Evolutionary conservation across 1,140 invertebrate genomes (phyloP).

Genomic region (Thaumatotibia leucotreta): DNA sequence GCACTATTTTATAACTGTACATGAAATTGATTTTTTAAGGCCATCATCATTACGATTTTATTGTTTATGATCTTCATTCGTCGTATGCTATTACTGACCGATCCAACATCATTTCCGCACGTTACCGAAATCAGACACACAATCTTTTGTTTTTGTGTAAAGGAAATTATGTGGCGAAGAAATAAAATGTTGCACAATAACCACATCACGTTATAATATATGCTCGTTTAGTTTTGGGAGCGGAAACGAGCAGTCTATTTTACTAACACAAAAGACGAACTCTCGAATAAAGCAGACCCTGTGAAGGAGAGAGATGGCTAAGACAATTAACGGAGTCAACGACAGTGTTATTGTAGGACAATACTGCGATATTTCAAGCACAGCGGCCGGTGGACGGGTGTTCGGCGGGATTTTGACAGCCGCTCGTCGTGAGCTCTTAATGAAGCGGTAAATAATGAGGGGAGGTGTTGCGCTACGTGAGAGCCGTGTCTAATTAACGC

Average conservation of each 20-base stretch:
- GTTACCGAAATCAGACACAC: constrained; percentile 52
- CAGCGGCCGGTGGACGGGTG: constrained; percentile 44
- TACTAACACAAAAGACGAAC: constrained; percentile 33
- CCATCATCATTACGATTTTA: constrained; percentile 64
- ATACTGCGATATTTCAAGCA: constrained; percentile 62
- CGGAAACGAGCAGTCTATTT: constrained; percentile 43
- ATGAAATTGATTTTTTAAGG: constrained; percentile 66
- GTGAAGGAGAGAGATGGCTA: constrained; percentile 32
- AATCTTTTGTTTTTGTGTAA: constrained; percentile 50
- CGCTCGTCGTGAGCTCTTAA: constrained; percentile 66
- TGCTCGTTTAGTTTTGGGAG: constrained; percentile 24
- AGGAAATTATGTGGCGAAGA: constrained; percentile 39
- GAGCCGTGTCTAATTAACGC: constrained; percentile 65
- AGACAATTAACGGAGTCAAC: constrained; percentile 65
- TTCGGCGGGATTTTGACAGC: constrained; percentile 68
- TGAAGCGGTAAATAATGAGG: constrained; percentile 74
- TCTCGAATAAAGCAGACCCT: constrained; percentile 31
- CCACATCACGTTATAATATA: constrained; percentile 17
- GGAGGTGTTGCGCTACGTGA: constrained; percentile 57
- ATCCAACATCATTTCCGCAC: constrained; percentile 49
- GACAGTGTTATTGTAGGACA: constrained; percentile 68
- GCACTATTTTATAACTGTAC: constrained; percentile 55
- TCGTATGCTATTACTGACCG: constrained; percentile 48
- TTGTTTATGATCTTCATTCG: constrained; percentile 51
- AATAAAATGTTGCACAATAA: constrained; percentile 42